Conservation (phyloP, 2,113 vertebrate genomes). For the Pterocles gutturalis region DNA sequence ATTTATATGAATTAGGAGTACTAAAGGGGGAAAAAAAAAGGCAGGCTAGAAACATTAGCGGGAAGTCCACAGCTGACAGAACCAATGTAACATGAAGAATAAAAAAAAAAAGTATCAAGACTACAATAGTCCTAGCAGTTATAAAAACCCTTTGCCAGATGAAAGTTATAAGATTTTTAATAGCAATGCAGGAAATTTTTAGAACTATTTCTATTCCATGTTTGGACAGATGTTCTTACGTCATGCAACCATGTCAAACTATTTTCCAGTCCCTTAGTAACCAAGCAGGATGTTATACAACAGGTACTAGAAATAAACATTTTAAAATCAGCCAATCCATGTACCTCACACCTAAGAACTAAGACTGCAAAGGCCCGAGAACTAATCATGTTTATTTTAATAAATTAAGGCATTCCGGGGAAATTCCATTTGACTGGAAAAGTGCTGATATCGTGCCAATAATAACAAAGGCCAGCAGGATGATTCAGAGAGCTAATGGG, state of each 20-base stretch:
- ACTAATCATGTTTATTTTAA: constrained; percentile 21
- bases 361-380: background rate
- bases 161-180: background rate
- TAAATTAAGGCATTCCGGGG: constrained; percentile 31
- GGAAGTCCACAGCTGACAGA: background rate
- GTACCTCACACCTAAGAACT: background rate
- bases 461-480: constrained; percentile 20
- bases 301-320: constrained; percentile 6
- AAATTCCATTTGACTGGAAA: constrained; percentile 19
- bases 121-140: background rate
- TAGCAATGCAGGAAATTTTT: background rate
- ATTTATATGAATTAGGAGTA: background rate
- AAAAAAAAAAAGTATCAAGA: background rate
- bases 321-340: constrained; percentile 10
- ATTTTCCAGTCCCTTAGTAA: constrained; percentile 4
- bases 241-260: background rate
- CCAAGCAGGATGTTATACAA: background rate
- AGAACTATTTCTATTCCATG: background rate
- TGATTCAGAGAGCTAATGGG: constrained; percentile 34
- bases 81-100: background rate
- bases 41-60: background rate
- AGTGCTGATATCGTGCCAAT: constrained; percentile 18
- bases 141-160: background rate
- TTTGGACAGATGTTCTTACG: constrained; percentile 8
- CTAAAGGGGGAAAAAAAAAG: background rate